A percentile compares a stretch with the other conserved stretches of the same genome.
Conservation (phyloP, 2,113 vertebrate species). For the Dermatemys mawii region DNA sequence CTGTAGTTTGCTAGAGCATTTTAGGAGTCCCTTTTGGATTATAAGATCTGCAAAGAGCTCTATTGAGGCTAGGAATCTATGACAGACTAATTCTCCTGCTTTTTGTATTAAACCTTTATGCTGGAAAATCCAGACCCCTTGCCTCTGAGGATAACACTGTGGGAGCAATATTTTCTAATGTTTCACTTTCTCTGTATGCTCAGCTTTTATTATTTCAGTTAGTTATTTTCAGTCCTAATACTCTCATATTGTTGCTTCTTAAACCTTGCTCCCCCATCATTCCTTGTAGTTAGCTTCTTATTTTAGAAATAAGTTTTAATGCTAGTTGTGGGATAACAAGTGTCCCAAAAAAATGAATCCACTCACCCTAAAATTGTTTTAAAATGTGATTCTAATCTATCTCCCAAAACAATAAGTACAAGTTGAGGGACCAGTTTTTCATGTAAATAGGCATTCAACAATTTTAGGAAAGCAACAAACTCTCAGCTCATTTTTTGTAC, state of each 20-base stretch:
- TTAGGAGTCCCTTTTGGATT: neutral
- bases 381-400: neutral
- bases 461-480: neutral
- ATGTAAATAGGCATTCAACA: neutral
- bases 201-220: neutral
- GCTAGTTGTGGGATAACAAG: neutral
- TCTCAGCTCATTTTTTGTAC: neutral
- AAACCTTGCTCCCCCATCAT: neutral
- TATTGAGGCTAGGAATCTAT: neutral
- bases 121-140: neutral
- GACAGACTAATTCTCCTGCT: neutral
- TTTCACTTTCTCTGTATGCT: neutral
- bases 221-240: neutral
- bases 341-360: neutral
- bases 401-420: neutral
- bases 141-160: neutral
- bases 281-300: neutral
- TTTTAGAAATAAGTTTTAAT: conserved; percentile 4
- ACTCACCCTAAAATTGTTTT: neutral
- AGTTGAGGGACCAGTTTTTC: neutral
- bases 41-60: neutral
- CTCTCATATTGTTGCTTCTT: neutral
- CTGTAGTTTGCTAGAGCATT: neutral
- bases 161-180: neutral
- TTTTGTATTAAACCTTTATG: neutral